phyloP scores from a whole-genome alignment of 1,140 invertebrate genomes.

The Amyelois transitella region DNA sequence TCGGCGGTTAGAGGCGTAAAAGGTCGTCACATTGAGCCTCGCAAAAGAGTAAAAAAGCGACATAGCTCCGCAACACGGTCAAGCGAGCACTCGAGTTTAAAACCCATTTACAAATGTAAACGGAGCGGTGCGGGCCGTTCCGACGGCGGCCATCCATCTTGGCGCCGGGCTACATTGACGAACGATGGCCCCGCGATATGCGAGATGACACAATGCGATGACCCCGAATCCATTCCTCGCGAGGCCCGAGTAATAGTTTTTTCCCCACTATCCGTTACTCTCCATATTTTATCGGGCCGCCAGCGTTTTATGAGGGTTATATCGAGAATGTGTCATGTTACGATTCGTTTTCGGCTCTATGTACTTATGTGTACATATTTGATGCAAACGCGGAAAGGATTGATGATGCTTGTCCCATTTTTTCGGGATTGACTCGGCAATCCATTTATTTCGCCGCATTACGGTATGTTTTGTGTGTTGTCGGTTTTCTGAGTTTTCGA shows the following conservation, averaged over 20 bases:
- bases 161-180: conserved; percentile 26
- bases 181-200: conserved; percentile 39
- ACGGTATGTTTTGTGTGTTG: neutral
- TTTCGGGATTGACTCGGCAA: conserved; percentile 25
- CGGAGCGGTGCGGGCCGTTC: conserved; percentile 13
- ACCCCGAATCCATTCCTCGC: conserved; percentile 49
- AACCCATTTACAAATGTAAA: conserved; percentile 50
- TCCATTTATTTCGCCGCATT: conserved; percentile 27
- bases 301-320: conserved; percentile 43
- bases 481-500: neutral
- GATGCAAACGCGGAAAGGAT: conserved; percentile 42
- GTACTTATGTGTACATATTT: conserved; percentile 40
- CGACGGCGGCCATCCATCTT: conserved; percentile 36
- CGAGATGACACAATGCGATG: conserved; percentile 56
- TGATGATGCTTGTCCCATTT: conserved; percentile 38
- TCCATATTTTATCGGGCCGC: conserved; percentile 42
- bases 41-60: conserved; percentile 9
- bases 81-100: conserved; percentile 27
- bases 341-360: conserved; percentile 20
- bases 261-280: conserved; percentile 33
- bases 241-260: conserved; percentile 46
- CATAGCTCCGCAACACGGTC: conserved; percentile 13
- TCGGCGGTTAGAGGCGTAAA: conserved; percentile 1
- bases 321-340: conserved; percentile 36
- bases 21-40: conserved; percentile 8